phyloP scores from a whole-genome alignment of 2,888 invertebrate species.

The Drosophila rellima region DNA sequence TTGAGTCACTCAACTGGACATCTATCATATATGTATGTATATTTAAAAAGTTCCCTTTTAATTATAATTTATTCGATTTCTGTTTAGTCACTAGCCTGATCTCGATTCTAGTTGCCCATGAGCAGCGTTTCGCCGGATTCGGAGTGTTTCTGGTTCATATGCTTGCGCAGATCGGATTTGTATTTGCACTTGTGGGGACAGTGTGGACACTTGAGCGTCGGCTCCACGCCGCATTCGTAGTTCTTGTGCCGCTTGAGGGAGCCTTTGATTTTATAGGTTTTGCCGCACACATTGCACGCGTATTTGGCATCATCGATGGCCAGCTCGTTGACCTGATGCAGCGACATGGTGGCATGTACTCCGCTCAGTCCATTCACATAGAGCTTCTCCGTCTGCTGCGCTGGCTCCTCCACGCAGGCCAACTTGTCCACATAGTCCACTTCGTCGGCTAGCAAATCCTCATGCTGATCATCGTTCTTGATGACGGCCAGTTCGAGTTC shows the following conservation, averaged over 20 bases:
- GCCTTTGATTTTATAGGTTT: slow-evolving; percentile 93
- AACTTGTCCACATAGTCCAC: slow-evolving; percentile 62
- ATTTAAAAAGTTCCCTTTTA: neutral
- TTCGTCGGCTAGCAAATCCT: slow-evolving; percentile 52
- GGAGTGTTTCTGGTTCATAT: slow-evolving; percentile 84
- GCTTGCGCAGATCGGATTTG: slow-evolving; percentile 85
- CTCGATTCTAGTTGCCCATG: slow-evolving; percentile 23
- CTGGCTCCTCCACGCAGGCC: slow-evolving; percentile 24
- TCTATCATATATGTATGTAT: neutral
- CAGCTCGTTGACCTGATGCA: slow-evolving; percentile 59
- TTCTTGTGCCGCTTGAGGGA: slow-evolving; percentile 91
- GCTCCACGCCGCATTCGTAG: slow-evolving; percentile 89
- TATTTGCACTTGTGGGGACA: slow-evolving; percentile 86
- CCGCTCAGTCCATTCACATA: slow-evolving; percentile 57
- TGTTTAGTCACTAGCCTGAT: neutral
- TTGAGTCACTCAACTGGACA: neutral
- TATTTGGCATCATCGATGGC: slow-evolving; percentile 78
- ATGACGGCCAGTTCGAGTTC: slow-evolving; percentile 66
- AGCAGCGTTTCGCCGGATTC: slow-evolving; percentile 56
- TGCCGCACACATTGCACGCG: slow-evolving; percentile 91
- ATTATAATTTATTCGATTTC: neutral
- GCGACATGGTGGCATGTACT: slow-evolving; percentile 49
- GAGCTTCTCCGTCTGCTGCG: slow-evolving; percentile 46
- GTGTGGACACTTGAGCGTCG: slow-evolving; percentile 83
- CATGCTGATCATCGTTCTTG: slow-evolving; percentile 56